Base-by-base conservation (phyloP, 2,888 invertebrate species). In the Drosophila kokeensis region DNA sequence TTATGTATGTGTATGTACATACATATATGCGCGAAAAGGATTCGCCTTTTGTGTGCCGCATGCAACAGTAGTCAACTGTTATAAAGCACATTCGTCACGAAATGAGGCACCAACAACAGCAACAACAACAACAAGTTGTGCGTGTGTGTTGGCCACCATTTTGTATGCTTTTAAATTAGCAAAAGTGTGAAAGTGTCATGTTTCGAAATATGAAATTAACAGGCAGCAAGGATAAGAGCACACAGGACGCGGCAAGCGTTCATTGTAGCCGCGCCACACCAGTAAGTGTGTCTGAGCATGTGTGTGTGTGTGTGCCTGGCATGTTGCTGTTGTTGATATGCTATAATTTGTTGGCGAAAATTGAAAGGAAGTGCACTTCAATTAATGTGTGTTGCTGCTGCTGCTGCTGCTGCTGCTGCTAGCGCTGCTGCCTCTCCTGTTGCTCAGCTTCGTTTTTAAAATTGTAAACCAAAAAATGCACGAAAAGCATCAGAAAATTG, bases 171-270 rank as follows among this genome's bases (percentile, higher is more conserved):
- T 90, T 80, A 87, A 90, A 91, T 89, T 90, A 91, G 91, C 84
- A 81, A 83, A 91, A 90, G 90, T 91, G 90, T 91, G 90, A 91
- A 90, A 90, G 91, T 90, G 90, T 87, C 91, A 90, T 91, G 91
- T 91, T 89, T 87, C 87, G 81, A 76, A 87, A 90, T 90, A 89
- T 90, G 89, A 88, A 87, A 90, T 91, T 90, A 88, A 87, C 82
- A 76, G 73, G 66, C 69, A 59, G 53, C 74, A 49, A 49, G 67
- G 49, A 61, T 59, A 75, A 52, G 55, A 45, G 49, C 45, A 48
- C 27, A 42, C 57, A 53, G 61, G 40, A 70, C 54, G 49, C 42
- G 65, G 48, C 67, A 58, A 63, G 24, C 34, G 24, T 36, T 53
- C 50, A 58, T 61, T 64, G 64, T 52, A 50, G 75, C 63, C 48